A percentile compares a stretch with the other conserved stretches of the same genome.
Evolutionary conservation across 2,113 vertebrate genomes (phyloP).

Genomic region (Istiophorus platypterus): DNA sequence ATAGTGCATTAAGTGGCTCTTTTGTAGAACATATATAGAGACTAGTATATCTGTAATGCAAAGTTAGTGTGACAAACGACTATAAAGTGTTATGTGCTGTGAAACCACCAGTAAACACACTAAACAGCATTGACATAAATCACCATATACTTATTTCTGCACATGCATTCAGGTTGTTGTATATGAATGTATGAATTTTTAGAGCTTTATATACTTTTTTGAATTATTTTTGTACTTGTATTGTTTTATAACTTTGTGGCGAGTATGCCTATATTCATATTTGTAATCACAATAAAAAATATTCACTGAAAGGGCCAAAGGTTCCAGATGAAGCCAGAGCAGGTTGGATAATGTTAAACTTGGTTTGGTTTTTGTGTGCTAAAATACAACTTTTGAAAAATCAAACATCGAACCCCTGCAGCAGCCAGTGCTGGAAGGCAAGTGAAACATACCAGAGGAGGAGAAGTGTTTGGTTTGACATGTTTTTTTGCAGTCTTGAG

Average conservation of each 20-base stretch:
- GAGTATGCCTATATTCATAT: background rate
- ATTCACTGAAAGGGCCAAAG: constrained; percentile 5
- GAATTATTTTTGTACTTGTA: background rate
- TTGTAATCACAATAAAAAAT: background rate
- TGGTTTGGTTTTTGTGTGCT: constrained; percentile 38
- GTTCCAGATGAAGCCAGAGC: constrained; percentile 32
- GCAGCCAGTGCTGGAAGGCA: constrained; percentile 44
- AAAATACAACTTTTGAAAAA: constrained; percentile 68
- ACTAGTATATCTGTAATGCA: constrained; percentile 20
- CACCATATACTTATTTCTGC: background rate
- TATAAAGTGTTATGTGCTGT: constrained; percentile 31
- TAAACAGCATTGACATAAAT: constrained; percentile 29
- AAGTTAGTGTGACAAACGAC: constrained; percentile 33
- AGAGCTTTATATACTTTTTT: background rate
- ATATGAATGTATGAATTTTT: background rate
- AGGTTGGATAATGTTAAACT: constrained; percentile 36
- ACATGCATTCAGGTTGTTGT: background rate
- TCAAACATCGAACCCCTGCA: constrained; percentile 45
- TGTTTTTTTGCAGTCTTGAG: constrained; percentile 72
- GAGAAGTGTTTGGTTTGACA: constrained; percentile 71
- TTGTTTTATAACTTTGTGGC: background rate
- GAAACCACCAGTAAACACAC: constrained; percentile 42
- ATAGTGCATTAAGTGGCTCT: constrained; percentile 13
- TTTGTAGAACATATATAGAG: background rate
- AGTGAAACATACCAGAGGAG: constrained; percentile 72